Conservation (phyloP, 2,797 vertebrate genomes). For the Clangula hyemalis region DNA sequence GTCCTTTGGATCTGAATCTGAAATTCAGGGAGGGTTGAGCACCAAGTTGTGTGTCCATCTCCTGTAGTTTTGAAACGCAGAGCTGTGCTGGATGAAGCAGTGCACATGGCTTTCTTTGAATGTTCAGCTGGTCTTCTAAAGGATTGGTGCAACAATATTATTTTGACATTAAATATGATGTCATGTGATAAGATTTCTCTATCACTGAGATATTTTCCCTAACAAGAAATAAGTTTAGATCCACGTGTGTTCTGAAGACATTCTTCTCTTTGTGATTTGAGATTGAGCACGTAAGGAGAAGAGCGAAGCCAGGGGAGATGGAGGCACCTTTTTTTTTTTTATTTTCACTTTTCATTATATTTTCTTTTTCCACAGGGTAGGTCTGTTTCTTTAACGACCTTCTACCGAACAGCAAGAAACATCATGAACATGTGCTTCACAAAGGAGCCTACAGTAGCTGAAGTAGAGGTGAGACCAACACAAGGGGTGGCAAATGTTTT, state of each 20-base stretch:
- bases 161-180: not conserved
- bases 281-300: not conserved
- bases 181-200: not conserved
- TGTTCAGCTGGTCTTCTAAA: not conserved
- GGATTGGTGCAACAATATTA: not conserved
- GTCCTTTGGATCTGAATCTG: not conserved
- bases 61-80: not conserved
- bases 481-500: not conserved
- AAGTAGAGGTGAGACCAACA: constrained; percentile 91
- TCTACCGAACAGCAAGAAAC: constrained; percentile 98
- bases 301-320: not conserved
- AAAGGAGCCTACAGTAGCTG: constrained; percentile 93
- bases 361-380: constrained; percentile 86
- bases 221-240: not conserved
- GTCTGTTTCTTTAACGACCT: constrained; percentile 98
- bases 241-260: not conserved
- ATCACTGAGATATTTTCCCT: not conserved
- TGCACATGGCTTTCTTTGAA: not conserved
- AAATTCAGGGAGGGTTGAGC: not conserved
- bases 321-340: not conserved
- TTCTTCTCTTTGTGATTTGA: not conserved
- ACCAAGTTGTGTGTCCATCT: fast-evolving
- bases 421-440: constrained; percentile 99
- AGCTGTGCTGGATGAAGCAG: not conserved
- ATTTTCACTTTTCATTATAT: constrained; percentile 2